Conservation (phyloP, 1,140 invertebrate genomes). For the Halesus radiatus region DNA sequence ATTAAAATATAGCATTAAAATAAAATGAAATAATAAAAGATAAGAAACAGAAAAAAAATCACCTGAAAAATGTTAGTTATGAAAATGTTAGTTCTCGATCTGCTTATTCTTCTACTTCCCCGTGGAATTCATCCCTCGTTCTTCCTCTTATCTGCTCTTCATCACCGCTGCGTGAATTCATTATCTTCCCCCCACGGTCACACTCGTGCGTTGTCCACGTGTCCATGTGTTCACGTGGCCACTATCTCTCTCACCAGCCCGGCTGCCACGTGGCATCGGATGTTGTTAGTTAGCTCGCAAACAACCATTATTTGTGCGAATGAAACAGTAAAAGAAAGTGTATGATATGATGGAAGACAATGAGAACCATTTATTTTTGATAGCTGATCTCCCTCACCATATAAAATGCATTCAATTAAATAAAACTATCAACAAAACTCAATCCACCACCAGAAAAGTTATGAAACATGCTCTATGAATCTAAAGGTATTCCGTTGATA, state of each 20-base stretch:
- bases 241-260: constrained; percentile 14
- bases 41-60: constrained; percentile 4
- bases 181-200: constrained; percentile 16
- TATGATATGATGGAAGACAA: not conserved
- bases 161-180: constrained; percentile 29
- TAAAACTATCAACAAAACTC: not conserved
- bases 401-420: not conserved
- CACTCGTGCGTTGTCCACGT: constrained; percentile 16
- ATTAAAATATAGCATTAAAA: not conserved
- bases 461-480: not conserved
- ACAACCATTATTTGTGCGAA: constrained; percentile 2
- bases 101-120: constrained; percentile 2
- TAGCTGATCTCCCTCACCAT: not conserved
- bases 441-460: not conserved
- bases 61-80: constrained; percentile 31
- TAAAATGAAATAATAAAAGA: not conserved
- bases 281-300: constrained; percentile 9
- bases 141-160: constrained; percentile 25
- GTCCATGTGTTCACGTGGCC: not conserved
- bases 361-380: not conserved
- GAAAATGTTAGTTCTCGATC: not conserved
- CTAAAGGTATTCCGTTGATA: too few relatives aligned
- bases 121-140: not conserved
- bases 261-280: not conserved
- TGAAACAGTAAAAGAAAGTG: constrained; percentile 23